These are phyloP conservation scores for Orchesellides sinensis DNA, from an alignment of 2,888 invertebrate species.

Conservation along the genomic window DNA sequence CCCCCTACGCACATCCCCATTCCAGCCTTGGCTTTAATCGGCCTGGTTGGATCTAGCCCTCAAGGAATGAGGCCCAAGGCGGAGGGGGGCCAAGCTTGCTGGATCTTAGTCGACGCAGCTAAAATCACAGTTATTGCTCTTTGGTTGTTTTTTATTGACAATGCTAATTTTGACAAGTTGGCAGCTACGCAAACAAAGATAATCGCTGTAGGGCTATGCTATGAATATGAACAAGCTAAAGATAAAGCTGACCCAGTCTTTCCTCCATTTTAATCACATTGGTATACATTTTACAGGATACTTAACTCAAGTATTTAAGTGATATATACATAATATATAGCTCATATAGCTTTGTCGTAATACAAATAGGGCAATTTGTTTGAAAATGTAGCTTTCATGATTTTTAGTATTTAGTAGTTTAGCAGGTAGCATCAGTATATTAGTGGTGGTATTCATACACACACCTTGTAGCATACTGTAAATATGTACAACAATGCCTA, in stretches of 20 bases:
- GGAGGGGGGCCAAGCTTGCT: background rate
- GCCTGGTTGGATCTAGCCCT: constrained; percentile 71
- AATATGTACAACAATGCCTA: no score
- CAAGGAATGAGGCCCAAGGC: constrained; percentile 8
- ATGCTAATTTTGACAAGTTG: background rate
- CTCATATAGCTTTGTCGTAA: no score
- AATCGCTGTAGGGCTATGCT: no score
- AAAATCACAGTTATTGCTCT: background rate
- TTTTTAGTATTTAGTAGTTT: no score
- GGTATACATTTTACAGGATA: background rate
- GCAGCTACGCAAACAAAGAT: constrained; percentile 4
- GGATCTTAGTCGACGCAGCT: constrained; percentile 51
- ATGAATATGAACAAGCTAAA: no score
- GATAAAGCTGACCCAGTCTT: constrained; percentile 36
- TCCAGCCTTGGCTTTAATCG: constrained; percentile 68
- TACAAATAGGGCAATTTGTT: no score
- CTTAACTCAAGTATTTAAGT: background rate
- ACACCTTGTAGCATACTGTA: no score
- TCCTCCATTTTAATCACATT: constrained; percentile 29
- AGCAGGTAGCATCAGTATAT: no score
- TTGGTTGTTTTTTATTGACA: background rate
- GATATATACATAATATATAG: no score
- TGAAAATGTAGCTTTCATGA: no score
- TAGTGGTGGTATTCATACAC: no score
- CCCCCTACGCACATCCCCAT: constrained; percentile 71